Evolutionary conservation across 30 jellyfish, hydroid and myxozoan genomes (phyloP), one percentile per base, ranked within the genome.

Genomic region (Sanderia malayensis): DNA sequence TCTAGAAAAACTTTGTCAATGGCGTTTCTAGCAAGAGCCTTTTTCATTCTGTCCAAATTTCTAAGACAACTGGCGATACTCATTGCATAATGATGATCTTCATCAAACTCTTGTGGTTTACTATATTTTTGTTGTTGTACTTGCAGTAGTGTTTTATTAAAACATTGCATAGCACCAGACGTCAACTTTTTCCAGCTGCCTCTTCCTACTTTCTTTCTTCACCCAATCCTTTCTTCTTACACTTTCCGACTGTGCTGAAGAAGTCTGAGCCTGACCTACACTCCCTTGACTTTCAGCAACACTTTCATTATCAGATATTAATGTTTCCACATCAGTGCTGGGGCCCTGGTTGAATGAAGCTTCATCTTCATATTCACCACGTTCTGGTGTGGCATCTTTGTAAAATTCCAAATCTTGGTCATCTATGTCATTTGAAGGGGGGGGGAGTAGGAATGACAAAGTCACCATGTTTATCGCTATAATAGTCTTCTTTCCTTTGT

Each of bases 1-100:
- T 67, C 80, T 0, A 67, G 21, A 45, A 67, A 67, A 10, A 67
- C 65, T 44, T 37, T 44, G 18, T 67, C 80, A 21, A 67, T 41
- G 21, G 67, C 67, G 44, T 67, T 67, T 37, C 80, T 67, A 33
- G 66, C 80, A 2, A 67, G 9, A 4, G 80, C 80, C 61, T 67
- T 67, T 23, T 44, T 2, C 67, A 37, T 67, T 41, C 44, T 37
- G 41, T 67, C 80, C 11, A 67, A 21, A 10, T 67, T 37, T 41
- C 80, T 37, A 41, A 67, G 80, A 7, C 66, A 41, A 23, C 67
- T 34, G 11, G 80, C 80, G 21, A 67, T 34, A 23, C 65, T 67
- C 67, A 34, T 67, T 37, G 44, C 65, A 44, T 67, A 33, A 52
- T 41, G 44, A 67, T 44, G 65, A 22, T 67, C 80, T 67, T 67